Evolutionary conservation across 2,113 vertebrate genomes (phyloP).

Genomic region (Nerophis lumbriciformis): DNA sequence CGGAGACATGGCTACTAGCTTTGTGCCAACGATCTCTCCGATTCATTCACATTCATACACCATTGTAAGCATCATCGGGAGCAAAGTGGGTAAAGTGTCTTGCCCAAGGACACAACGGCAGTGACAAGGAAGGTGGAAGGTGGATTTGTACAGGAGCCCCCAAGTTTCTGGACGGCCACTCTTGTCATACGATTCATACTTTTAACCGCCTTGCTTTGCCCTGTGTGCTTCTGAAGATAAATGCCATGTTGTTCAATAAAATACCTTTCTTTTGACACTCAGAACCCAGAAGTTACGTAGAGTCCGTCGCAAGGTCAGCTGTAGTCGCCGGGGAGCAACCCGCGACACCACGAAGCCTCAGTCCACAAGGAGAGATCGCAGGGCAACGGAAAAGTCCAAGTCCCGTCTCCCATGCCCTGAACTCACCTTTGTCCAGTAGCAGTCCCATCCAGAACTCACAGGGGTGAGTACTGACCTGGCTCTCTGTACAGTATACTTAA

Average conservation of each 20-base stretch:
- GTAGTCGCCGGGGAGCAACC: conserved; percentile 59
- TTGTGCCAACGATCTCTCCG: no score
- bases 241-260: not conserved
- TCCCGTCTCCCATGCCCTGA: conserved; percentile 64
- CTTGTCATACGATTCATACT: not conserved
- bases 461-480: conserved; percentile 69
- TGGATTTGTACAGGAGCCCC: no score
- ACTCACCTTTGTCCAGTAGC: conserved; percentile 83
- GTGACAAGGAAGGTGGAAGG: no score
- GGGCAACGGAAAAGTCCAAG: conserved; percentile 56
- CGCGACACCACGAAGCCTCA: conserved; percentile 43
- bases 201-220: conserved; percentile 2
- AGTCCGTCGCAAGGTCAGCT: conserved; percentile 88
- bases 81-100: no score
- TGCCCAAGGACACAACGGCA: no score
- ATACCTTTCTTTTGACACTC: conserved; percentile 10
- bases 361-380: conserved; percentile 56
- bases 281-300: conserved; percentile 94
- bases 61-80: no score
- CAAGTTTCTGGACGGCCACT: no score
- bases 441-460: conserved; percentile 84
- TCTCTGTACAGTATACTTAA: not conserved
- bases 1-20: no score
- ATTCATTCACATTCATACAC: no score
- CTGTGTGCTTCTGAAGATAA: no score